Evolutionary conservation across 2,888 invertebrate species (phyloP), one percentile per base, ranked within the genome.

Genomic region (Neocrepidodera transversa): DNA sequence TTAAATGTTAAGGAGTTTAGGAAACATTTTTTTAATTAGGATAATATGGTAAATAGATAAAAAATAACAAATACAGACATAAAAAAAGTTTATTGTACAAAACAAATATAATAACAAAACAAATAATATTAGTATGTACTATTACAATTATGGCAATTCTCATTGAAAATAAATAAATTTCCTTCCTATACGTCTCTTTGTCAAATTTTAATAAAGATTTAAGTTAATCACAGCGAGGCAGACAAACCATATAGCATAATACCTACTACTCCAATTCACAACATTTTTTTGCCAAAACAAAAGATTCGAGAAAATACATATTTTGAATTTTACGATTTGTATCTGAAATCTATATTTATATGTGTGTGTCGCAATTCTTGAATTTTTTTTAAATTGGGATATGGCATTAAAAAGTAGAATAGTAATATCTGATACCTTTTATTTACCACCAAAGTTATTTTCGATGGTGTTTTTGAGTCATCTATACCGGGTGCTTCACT

Each of bases 191-290:
- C 53, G 48, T 50, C 54, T 60, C 45, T 63, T 60, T 52, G 47
- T 57, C 47, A 57, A n/a, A 51, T 52, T 54, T 62, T 54, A 54
- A 47, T 60, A 62, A 60, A 51, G 59, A 56, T 62, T 58, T 49
- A 60, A 62, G 60, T 66, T 68, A 69, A 71, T 71, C 71, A 71
- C 70, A 71, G 70, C 70, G 66, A 68, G 70, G 69, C 70, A 71
- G 62, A 68, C 61, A 69, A 67, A 64, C 65, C 62, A 52, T 55
- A n/a, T n/a, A 60, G 58, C 64, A 64, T 48, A 58, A 50, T 62
- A 60, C 38, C 20, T 49, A 40, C 45, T 28, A 54, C 36, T 54
- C 36, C 54, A 54, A 36, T 45, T 47, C 36, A 54, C 32, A 43
- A 16, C 13, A 10, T 38, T 45, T 14, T 35, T n/a, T 14, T 10